These are phyloP conservation scores for Melinaea marsaeus DNA, from an alignment of 2,888 invertebrate genomes.

Conservation along the genomic window DNA sequence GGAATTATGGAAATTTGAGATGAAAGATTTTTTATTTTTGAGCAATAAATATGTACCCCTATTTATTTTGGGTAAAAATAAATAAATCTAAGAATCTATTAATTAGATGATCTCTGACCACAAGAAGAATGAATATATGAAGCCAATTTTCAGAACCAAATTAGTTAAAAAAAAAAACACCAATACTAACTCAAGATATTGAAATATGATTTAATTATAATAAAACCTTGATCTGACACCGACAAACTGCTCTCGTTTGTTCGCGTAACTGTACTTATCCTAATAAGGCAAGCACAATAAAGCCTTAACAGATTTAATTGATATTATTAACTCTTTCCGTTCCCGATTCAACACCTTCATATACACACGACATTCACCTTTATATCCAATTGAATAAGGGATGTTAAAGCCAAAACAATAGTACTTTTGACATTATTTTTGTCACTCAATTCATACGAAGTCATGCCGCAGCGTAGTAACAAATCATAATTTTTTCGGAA, in stretches of 20 bases:
- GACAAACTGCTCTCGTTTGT: conserved; percentile 39
- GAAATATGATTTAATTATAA: conserved; percentile 30
- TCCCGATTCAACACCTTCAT: conserved; percentile 52
- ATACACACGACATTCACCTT: conserved; percentile 35
- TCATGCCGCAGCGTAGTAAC: conserved; percentile 59
- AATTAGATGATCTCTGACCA: too few species aligned
- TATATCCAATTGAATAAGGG: conserved; percentile 35
- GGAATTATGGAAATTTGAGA: too few species aligned
- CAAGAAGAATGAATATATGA: too few species aligned
- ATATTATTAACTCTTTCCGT: conserved; percentile 57
- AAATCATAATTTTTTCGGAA: conserved; percentile 72
- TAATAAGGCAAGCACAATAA: conserved; percentile 49
- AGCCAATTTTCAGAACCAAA: too few species aligned
- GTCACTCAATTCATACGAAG: conserved; percentile 69
- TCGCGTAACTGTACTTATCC: conserved; percentile 39
- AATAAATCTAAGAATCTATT: too few species aligned
- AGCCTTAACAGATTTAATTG: conserved; percentile 68
- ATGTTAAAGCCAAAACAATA: conserved; percentile 19
- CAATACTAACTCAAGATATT: too few species aligned
- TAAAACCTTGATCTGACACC: conserved; percentile 31
- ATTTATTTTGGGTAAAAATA: too few species aligned
- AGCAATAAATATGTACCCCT: too few species aligned
- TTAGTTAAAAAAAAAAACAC: too few species aligned
- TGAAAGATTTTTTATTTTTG: too few species aligned
- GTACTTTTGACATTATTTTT: conserved; percentile 52